Evolutionary conservation across 2,113 vertebrate species (phyloP), one percentile per base, ranked within the genome.

Genomic region (Corythaeola cristata): DNA sequence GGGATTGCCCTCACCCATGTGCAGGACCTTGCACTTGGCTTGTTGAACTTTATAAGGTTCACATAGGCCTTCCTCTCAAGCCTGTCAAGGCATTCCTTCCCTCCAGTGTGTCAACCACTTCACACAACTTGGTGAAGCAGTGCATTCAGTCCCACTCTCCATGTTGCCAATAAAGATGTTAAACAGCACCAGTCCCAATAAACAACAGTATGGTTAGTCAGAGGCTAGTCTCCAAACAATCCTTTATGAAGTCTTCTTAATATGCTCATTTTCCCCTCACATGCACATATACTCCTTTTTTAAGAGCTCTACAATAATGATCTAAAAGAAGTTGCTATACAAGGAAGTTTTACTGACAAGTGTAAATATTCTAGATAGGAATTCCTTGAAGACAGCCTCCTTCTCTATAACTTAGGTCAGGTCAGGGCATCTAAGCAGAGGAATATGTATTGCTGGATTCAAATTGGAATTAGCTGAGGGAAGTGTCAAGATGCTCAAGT

Each of bases 201-300:
- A 44, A 62, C 3, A 78, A 2, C 3, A 22, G 2, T 15, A 32
- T 21, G 5, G 2, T 55, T 32, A 81, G 13, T 44, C 9, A 11
- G n/a, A 28, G 17, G 11, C 58, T 78, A 49, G 10, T 37, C 49
- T 78, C 37, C 39, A 69, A 49, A 21, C 4, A 20, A 45, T n/a
- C 21, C n/a, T 21, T 68, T 52, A 53, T 12, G 32, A 72, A 80
- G 7, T 28, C 18, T 27, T 81, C 21, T 32, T 59, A 78, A 35
- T 21, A 33, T 15, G 21, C 5, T 32, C 3, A 0, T 50, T 74
- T 89, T 56, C 23, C 12, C 44, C 24, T 33, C 2, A 2, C 6
- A 10, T 18, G 11, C 10, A 10, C 5, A 16, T 1, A 1, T 5
- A 15, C 9, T 58, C 1, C 6, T 74, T 50, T 50, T 89, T 55